Base-by-base conservation (phyloP, 2,888 invertebrate species). In the Sphaerophoria taeniata region DNA sequence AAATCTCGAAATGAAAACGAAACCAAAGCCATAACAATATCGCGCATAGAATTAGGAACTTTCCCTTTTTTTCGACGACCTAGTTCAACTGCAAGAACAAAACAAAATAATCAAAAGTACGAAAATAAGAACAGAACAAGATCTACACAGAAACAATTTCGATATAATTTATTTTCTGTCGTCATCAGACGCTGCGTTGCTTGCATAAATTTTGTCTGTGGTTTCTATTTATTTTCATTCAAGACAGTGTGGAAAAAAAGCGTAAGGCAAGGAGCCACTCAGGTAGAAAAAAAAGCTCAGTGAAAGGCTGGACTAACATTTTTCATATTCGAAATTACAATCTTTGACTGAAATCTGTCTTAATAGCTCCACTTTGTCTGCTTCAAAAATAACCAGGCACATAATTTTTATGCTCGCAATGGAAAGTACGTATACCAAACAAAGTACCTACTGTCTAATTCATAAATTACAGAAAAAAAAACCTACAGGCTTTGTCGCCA, bases 51-150 rank as follows among this genome's bases (percentile, higher is more conserved):
- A 73, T 73, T 70, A 55, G 56, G 83, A 71, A 80, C 83, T 84
- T 84, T 84, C 83, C 83, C 83, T 84, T 80, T 84, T 58, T 75
- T 84, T 51, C 3, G n/a, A 9, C 65, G 79, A 60, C 71, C 79
- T 39, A 53, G 43, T 67, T 84, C 79, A 14, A 61, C 43, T 6
- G 3, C 7, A 12, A 60, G 3, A 12, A 24, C 0, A 16, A 47
- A 73, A 60, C 58, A 45, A 67, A 47, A 31, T 53, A 47, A 56
- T 3, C 6, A 43, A 36, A 33, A n/a, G 9, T 33, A 45, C 31
- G 43, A 61, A 43, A n/a, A 45, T 2, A 31, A 16, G 45, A 60
- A 36, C 34, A 55, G 34, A 56, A 24, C 43, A 12, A 60, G 39
- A 14, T 51, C 1, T 24, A 76, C 67, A 58, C 24, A 83, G 56